Evolutionary conservation across 1,140 invertebrate species (phyloP), one percentile per base, ranked within the genome.

Genomic region (Plutomurus gul): DNA sequence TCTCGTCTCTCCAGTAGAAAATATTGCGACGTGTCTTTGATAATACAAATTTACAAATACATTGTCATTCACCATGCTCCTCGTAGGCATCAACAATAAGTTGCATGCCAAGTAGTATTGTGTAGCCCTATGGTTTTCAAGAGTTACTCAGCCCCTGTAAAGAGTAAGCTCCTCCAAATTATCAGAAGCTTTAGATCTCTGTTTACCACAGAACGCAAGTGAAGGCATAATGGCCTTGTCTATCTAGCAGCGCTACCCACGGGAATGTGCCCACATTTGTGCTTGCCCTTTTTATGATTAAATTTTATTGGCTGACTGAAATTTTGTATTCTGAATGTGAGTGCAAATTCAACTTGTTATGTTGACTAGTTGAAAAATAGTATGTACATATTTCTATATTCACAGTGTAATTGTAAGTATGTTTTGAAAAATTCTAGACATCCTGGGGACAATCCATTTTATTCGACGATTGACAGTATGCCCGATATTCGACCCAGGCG

Each of bases 401-500:
- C 10, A 10, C n/a, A 43, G 11, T 43, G n/a, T 43, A 27, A 2
- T 56, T 56, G 25, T 56, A 56, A 16, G 16, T 56, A 4, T 80
- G 36, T 77, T 46, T 70, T 76, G 27, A 71, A 81, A 78, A 30
- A 84, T 82, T 72, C 83, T 88, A 95, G 95, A 78, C 93, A 94
- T 87, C 92, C 94, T 20, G 94, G 94, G 79, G 95, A 98, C 88
- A 99, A 98, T 89, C 95, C 96, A 11, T 99, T 99, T 90, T 99
- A 99, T 91, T 99, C 95, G 87, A 97, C 96, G 88, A 99, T 99
- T 88, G 97, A 99, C 91, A 98, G 96, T 85, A 99, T 98, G 95
- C 97, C 98, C 37, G 97, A 99, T 87, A 98, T 99, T 87, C 92
- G 96, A 86, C 96, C 96, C 78, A 90, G 93, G 85, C 90, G 96